phyloP scores from a whole-genome alignment of 2,888 invertebrate species.

The Drosophila mercatorum region DNA sequence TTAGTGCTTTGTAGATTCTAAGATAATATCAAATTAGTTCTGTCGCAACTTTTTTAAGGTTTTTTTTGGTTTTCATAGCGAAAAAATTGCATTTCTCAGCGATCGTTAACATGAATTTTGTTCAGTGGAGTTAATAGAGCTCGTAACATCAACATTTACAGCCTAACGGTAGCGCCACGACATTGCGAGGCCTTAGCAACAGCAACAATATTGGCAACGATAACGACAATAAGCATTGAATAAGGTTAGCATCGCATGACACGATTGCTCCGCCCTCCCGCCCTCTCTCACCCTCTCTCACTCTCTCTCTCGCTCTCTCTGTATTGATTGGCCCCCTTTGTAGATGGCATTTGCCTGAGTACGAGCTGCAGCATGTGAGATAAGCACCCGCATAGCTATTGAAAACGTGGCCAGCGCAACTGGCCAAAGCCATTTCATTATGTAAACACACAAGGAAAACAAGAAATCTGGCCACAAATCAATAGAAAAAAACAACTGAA shows the following conservation, averaged over 20 bases:
- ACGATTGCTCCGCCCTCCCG: slow-evolving; percentile 24
- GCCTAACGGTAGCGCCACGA: slow-evolving; percentile 69
- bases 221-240: slow-evolving; percentile 62
- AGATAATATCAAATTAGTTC: slow-evolving; percentile 13
- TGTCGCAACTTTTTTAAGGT: slow-evolving; percentile 4
- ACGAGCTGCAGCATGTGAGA: slow-evolving; percentile 48
- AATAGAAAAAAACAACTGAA: slow-evolving; percentile 65
- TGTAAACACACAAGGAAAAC: slow-evolving; percentile 76
- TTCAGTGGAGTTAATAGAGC: slow-evolving; percentile 49
- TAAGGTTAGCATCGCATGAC: slow-evolving; percentile 67
- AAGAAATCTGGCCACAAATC: slow-evolving; percentile 78
- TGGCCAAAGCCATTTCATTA: slow-evolving; percentile 69
- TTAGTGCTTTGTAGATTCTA: slow-evolving; percentile 9
- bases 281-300: not conserved
- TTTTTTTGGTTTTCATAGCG: not conserved
- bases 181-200: slow-evolving; percentile 58
- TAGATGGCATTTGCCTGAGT: slow-evolving; percentile 21
- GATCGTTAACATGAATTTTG: slow-evolving; percentile 27
- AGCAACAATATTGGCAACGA: slow-evolving; percentile 27
- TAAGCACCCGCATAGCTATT: slow-evolving; percentile 71
- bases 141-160: slow-evolving; percentile 64
- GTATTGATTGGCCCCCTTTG: not conserved
- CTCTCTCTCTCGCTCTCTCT: not conserved
- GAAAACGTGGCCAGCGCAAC: slow-evolving; percentile 41
- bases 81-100: not conserved